These are phyloP conservation scores for Andrena bicolor DNA, from an alignment of 2,888 invertebrate species.

Conservation along the genomic window DNA sequence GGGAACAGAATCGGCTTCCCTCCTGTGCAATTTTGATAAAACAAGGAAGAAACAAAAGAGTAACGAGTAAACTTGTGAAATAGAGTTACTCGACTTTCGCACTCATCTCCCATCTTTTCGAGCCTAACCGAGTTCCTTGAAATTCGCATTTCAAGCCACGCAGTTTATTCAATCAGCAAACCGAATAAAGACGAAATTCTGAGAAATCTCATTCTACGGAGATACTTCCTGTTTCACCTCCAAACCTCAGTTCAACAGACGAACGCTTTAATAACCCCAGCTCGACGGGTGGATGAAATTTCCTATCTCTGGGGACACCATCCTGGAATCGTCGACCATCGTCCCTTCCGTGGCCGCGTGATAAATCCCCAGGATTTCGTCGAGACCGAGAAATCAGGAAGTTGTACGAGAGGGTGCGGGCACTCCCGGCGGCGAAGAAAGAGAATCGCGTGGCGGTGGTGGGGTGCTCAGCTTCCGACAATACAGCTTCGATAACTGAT, in stretches of 20 bases:
- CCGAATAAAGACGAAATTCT: neutral
- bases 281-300: neutral
- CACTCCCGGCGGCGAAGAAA: neutral
- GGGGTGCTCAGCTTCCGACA: neutral
- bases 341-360: conserved; percentile 6
- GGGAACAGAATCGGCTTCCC: neutral
- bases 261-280: conserved; percentile 1
- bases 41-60: neutral
- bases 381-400: conserved; percentile 1
- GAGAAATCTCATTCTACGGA: neutral
- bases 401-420: neutral
- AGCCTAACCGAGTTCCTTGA: too few relatives aligned
- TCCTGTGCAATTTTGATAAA: neutral
- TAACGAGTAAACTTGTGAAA: too few relatives aligned
- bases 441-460: neutral
- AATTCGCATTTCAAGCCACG: too few relatives aligned
- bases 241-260: neutral
- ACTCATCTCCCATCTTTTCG: too few relatives aligned
- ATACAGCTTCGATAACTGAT: conserved; percentile 9
- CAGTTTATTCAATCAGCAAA: neutral
- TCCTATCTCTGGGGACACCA: neutral
- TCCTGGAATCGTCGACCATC: neutral
- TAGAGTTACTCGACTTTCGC: too few relatives aligned
- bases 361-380: conserved; percentile 31
- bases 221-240: neutral